Evolutionary conservation across 2,797 vertebrate genomes (phyloP), one percentile per base, ranked within the genome.

Genomic region (Adelosebastes latens): DNA sequence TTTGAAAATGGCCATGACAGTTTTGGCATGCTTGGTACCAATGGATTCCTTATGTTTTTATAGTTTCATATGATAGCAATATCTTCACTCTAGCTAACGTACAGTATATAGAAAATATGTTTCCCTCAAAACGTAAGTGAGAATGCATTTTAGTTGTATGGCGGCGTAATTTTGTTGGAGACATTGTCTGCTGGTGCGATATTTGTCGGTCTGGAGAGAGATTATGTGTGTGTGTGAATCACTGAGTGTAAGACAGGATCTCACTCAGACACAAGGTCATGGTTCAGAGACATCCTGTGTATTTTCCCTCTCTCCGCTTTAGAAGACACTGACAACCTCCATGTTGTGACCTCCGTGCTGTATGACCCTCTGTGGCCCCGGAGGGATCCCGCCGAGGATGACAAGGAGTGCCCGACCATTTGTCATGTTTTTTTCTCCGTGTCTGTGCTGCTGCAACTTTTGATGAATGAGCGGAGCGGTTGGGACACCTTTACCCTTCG

Each of bases 391-490:
- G 58, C 31, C 5, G 58, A 82, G 63, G 59, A 76, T 59, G 70
- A 69, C 53, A 58, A 78, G 34, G 56, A 52, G 61, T 42, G 46
- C 61, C 67, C 53, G 6, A 11, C 46, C 86, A 88, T 90, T 86
- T 78, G 83, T 90, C 86, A 81, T 80, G 42, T 82, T 86, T 82
- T 79, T 72, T 73, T 62, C 46, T 52, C 27, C 1, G 4, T 22
- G 56, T 67, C 73, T 56, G 25, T 56, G 25, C 60, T 20, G 58
- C 75, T 73, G 60, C 63, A 78, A 78, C 76, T 72, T 92, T 77
- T 93, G 87, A 93, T 84, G 86, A 92, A 92, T 72, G 88, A 82
- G 75, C 14, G 25, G 22, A 71, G 72, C 14, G 5, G 46, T 29
- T 13, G 18, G 84, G 66, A 80, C 70, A 81, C 76, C 79, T 79